Evolutionary conservation across 2,797 vertebrate species (phyloP).

Genomic region (Cuculus canorus): DNA sequence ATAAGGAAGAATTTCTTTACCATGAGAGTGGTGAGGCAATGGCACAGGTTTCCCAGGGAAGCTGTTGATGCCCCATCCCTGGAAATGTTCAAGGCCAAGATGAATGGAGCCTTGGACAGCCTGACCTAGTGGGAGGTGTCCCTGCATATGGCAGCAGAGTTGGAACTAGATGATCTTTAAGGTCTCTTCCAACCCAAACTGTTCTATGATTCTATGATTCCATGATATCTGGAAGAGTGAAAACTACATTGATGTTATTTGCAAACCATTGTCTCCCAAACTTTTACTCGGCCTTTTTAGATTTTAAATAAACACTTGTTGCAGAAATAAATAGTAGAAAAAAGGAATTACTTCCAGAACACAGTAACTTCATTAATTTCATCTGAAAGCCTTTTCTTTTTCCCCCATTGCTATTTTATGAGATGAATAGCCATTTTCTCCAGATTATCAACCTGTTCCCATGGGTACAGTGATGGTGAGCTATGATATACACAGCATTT

Average conservation of each 20-base stretch:
- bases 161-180: too few species aligned
- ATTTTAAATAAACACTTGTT: not conserved
- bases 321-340: not conserved
- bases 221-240: not conserved
- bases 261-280: not conserved
- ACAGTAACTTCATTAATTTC: not conserved
- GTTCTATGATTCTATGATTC: too few species aligned
- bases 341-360: not conserved
- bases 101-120: too few species aligned
- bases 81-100: too few species aligned
- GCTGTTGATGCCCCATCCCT: too few species aligned
- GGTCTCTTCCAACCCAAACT: too few species aligned
- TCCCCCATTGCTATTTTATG: not conserved
- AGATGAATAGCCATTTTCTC: not conserved
- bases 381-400: not conserved
- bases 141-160: too few species aligned
- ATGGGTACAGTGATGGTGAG: not conserved
- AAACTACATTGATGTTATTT: not conserved
- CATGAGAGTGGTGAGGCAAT: too few species aligned
- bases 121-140: too few species aligned
- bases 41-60: too few species aligned
- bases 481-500: not conserved
- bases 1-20: too few species aligned
- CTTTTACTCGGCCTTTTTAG: not conserved
- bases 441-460: not conserved